Base-by-base conservation (phyloP, 2,113 vertebrate genomes). In the Gymnogyps californianus region DNA sequence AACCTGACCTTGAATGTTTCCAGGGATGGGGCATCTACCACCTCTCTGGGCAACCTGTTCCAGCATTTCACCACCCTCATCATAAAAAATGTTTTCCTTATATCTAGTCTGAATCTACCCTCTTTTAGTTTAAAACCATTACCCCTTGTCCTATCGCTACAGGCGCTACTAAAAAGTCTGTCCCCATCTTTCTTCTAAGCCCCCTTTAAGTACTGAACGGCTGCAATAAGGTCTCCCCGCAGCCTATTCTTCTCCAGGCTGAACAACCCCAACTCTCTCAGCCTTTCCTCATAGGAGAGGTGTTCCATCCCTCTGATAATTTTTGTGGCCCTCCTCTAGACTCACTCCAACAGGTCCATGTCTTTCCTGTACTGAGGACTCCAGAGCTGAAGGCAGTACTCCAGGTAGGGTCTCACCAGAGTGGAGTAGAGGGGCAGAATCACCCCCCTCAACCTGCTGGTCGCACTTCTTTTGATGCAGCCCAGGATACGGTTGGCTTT, bases 151-250 rank as follows among this genome's bases (percentile, higher is more conserved):
- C 58, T 51, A 1, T 34, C 1, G 1, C 59, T 26, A 51, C 21
- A 34, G 12, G n/a, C 13, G 22, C 9, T 40, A 1, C 16, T 40
- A 62, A 51, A 25, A 61, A 11, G 20, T 62, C 4, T 62, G 16
- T 25, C 20, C 11, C 21, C 20, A 49, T 18, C 15, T 32, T 19
- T 51, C 9, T 49, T 49, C 11, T 51, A 78, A 38, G 20, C 44
- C 28, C 11, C 6, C n/a, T 34, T 31, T 24, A 62, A 24, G n/a
- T 19, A 49, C 2, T 49, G 20, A 17, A 32, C 25, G 15, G 16
- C 6, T 7, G 4, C 75, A 11, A 17, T 18, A 11, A 38, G 11
- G 26, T 38, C 5, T 31, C 12, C n/a, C 28, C 4, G 0, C 4
- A 58, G 17, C 13, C 40, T 74, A 57, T 28, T 40, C 51, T 25